Conservation (phyloP, 2,797 vertebrate genomes). For the Notamacropus eugenii region DNA sequence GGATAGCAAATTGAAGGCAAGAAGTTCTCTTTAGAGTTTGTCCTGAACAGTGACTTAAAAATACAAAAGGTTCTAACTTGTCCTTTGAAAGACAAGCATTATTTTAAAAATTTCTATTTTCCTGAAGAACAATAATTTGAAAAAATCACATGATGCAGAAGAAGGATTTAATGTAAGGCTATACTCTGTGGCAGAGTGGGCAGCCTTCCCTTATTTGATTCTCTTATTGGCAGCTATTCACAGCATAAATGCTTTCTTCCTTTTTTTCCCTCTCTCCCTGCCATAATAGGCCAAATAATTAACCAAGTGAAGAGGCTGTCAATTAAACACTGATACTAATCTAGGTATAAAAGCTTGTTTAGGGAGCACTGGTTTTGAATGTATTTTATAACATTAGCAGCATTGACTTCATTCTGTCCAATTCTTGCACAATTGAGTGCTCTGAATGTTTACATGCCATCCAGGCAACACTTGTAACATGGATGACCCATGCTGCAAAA, state of each 20-base stretch:
- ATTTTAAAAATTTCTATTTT: slow-evolving; percentile 75
- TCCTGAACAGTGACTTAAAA: slow-evolving; percentile 65
- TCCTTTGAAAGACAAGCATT: slow-evolving; percentile 66
- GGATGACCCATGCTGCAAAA: slow-evolving; percentile 83
- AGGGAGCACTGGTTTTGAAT: slow-evolving; percentile 84
- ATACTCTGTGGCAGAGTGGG: slow-evolving; percentile 67
- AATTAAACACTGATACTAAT: slow-evolving; percentile 92
- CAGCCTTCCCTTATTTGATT: slow-evolving; percentile 80
- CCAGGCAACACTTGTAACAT: slow-evolving; percentile 83
- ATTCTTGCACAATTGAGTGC: slow-evolving; percentile 87
- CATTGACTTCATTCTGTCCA: slow-evolving; percentile 86
- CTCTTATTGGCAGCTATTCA: slow-evolving; percentile 84
- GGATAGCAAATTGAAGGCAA: slow-evolving; percentile 44
- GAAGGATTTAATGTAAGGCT: slow-evolving; percentile 67
- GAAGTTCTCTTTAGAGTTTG: slow-evolving; percentile 67
- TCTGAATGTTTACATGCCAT: slow-evolving; percentile 86
- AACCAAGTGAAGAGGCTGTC: slow-evolving; percentile 89
- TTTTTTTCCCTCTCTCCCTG: slow-evolving; percentile 78
- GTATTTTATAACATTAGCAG: slow-evolving; percentile 84
- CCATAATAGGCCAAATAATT: slow-evolving; percentile 86
- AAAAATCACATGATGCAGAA: slow-evolving; percentile 64
- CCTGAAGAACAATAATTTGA: slow-evolving; percentile 78
- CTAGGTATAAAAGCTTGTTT: slow-evolving; percentile 88
- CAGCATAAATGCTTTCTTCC: slow-evolving; percentile 86
- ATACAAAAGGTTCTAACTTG: slow-evolving; percentile 70